Percentiles rank a stretch among this genome's conserved stretches.
These are phyloP conservation scores for Hyperopisus bebe DNA, from an alignment of 2,113 vertebrate species.

Conservation along the genomic window DNA sequence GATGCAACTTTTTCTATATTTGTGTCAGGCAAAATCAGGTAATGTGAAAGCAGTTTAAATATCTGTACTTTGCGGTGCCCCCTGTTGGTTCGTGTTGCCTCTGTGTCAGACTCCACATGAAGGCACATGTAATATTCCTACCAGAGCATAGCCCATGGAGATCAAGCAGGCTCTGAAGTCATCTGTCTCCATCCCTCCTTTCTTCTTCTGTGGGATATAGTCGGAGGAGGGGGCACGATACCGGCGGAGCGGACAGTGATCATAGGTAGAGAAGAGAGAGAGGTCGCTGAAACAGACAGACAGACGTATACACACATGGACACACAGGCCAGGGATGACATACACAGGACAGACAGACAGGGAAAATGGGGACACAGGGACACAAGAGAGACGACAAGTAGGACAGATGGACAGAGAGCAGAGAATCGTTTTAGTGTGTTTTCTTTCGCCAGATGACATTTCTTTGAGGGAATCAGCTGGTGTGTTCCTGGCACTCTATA, in stretches of 20 bases:
- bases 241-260: background rate
- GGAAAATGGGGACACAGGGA: background rate
- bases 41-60: background rate
- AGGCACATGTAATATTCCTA: conserved; percentile 45
- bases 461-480: background rate
- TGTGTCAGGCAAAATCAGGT: background rate
- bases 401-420: conserved; percentile 21
- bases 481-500: background rate
- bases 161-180: conserved; percentile 85
- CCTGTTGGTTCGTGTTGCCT: background rate
- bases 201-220: conserved; percentile 69
- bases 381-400: conserved; percentile 22
- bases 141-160: conserved; percentile 87
- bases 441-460: background rate
- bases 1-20: background rate
- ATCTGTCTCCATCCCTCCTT: conserved; percentile 76
- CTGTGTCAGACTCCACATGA: background rate
- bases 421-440: conserved; percentile 14
- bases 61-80: background rate
- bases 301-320: background rate
- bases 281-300: background rate
- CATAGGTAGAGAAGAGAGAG: background rate
- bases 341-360: background rate
- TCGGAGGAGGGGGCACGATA: conserved; percentile 11
- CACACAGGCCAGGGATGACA: background rate